Evolutionary conservation across 2,113 vertebrate genomes (phyloP).

Genomic region (Morone saxatilis): DNA sequence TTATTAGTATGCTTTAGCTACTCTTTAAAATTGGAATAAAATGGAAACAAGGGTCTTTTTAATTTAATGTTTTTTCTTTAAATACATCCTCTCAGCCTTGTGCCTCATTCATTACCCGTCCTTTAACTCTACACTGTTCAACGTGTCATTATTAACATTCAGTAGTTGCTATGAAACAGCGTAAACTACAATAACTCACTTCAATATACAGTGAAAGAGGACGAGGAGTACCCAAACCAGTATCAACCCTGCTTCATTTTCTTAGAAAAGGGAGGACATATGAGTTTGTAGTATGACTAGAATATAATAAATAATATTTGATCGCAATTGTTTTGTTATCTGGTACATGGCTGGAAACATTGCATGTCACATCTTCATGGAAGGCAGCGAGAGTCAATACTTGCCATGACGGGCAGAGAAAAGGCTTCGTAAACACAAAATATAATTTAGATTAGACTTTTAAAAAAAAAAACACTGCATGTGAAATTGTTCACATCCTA

Average conservation of each 20-base stretch:
- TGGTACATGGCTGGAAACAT: conserved; percentile 58
- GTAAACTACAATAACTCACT: conserved; percentile 72
- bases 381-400: conserved; percentile 71
- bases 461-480: conserved; percentile 60
- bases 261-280: conserved; percentile 52
- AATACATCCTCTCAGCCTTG: conserved; percentile 65
- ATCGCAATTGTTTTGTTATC: conserved; percentile 67
- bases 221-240: conserved; percentile 53
- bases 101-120: conserved; percentile 58
- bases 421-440: conserved; percentile 75
- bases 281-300: conserved; percentile 60
- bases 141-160: conserved; percentile 72
- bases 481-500: conserved; percentile 64
- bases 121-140: conserved; percentile 59
- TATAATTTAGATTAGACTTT: conserved; percentile 71
- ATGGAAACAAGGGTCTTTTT: conserved; percentile 41
- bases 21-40: conserved; percentile 46
- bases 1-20: conserved; percentile 24
- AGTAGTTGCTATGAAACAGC: conserved; percentile 76
- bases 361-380: conserved; percentile 65
- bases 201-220: conserved; percentile 69
- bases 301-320: conserved; percentile 79
- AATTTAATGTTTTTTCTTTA: conserved; percentile 41
- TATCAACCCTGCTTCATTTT: conserved; percentile 49
- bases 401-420: conserved; percentile 54